Percentiles rank a stretch among this genome's conserved stretches.
phyloP scores from a whole-genome alignment of 2,888 invertebrate genomes.

The Carterocephalus palaemon region DNA sequence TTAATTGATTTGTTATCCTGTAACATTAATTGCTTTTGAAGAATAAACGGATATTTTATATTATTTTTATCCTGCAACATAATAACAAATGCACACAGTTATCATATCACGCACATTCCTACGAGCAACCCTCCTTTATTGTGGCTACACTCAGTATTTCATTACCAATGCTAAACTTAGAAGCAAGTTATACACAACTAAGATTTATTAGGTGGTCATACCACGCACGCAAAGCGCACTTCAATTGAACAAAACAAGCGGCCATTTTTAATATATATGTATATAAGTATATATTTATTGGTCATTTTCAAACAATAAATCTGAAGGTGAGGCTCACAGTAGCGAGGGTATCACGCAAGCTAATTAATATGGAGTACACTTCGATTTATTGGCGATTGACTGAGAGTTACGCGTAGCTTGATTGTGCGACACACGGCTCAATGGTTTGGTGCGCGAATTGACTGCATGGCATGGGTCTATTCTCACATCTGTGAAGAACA shows the following conservation, averaged over 20 bases:
- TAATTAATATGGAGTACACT: conserved; percentile 70
- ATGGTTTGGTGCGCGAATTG: conserved; percentile 8
- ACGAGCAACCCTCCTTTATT: conserved; percentile 9
- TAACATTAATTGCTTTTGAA: too few relatives aligned
- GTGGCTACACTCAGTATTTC: conserved; percentile 19
- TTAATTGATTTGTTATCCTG: too few relatives aligned
- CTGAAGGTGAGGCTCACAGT: conserved; percentile 52
- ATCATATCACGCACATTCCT: conserved; percentile 8
- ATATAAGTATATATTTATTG: conserved; percentile 62
- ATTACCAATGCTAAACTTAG: conserved; percentile 18
- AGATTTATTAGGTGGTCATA: conserved; percentile 33
- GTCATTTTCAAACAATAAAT: conserved; percentile 53
- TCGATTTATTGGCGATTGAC: conserved; percentile 59
- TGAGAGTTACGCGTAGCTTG: conserved; percentile 40
- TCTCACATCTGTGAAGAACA: too few relatives aligned
- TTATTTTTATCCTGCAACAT: too few relatives aligned
- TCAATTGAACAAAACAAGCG: conserved; percentile 37
- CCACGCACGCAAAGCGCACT: conserved; percentile 39
- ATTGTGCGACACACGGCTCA: conserved; percentile 31
- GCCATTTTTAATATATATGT: conserved; percentile 63
- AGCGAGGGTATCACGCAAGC: conserved; percentile 63
- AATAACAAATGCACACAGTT: not conserved
- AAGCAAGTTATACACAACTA: conserved; percentile 19
- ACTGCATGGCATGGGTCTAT: too few relatives aligned
- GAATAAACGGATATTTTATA: too few relatives aligned